phyloP scores from a whole-genome alignment of 1,140 invertebrate species.

The Steinernema feltiae region DNA sequence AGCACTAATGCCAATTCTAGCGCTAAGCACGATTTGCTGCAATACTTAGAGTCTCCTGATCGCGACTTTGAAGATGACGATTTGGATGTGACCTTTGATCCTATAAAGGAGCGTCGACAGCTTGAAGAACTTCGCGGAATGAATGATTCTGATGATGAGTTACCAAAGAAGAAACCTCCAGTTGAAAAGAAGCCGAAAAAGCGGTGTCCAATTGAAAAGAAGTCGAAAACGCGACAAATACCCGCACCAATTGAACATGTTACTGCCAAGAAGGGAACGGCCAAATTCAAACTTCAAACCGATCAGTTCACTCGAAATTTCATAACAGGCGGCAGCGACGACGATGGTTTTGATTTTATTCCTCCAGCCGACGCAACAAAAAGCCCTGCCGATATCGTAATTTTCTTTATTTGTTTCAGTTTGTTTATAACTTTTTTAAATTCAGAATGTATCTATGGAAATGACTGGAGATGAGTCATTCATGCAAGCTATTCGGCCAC shows the following conservation, averaged over 20 bases:
- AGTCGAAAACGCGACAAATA: neutral
- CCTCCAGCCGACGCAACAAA: neutral
- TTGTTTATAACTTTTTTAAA: neutral
- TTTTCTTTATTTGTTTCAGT: neutral
- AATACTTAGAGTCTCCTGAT: neutral
- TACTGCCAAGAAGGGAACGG: neutral
- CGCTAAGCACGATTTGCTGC: neutral
- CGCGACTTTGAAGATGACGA: conserved; percentile 1
- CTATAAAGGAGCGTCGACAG: neutral
- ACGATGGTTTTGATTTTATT: neutral
- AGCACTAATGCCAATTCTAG: neutral
- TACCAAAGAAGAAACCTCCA: neutral
- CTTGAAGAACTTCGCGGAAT: neutral
- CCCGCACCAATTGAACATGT: neutral
- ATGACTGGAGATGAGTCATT: neutral
- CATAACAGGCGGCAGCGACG: neutral
- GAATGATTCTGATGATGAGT: too few species aligned
- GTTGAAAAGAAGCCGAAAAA: neutral
- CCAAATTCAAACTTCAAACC: neutral
- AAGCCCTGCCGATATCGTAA: neutral
- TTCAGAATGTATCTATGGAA: neutral
- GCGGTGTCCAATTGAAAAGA: neutral
- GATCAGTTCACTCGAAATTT: neutral
- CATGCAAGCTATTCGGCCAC: neutral
- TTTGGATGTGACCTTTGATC: neutral